Evolutionary conservation across 2,888 invertebrate genomes (phyloP), one percentile per base, ranked within the genome.

Genomic region (Protonemura montana): DNA sequence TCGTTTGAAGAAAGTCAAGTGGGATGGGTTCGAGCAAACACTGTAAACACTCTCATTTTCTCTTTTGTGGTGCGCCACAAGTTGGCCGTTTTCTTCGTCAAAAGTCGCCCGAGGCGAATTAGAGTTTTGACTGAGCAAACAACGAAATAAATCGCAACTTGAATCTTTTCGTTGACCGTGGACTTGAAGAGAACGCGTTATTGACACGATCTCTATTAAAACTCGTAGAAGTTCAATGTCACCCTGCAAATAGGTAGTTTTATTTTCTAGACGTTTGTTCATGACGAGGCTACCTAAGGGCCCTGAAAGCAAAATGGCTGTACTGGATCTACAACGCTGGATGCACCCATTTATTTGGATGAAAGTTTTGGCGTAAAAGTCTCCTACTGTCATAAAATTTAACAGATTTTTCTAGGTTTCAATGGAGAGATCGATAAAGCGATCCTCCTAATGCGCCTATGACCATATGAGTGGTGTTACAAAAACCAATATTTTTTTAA

Each of bases 1-100:
- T 27, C 78, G 78, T 42, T 42, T n/a, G 42, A 41, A 83, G 82
- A 83, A 41, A 83, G 82, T 83, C 35, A 83, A 35, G 28, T 78
- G 78, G 26, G 27, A 27, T 42, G 42, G 82, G 82, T 83, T 83
- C 30, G 13, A 26, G 42, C 26, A 83, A 83, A 82, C 82, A 29
- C 10, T 26, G 78, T 82, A 87, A 88, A 88, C 88, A 88, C 88
- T 89, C 88, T 89, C 88, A 88, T 88, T 89, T 89, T 89, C 89
- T 89, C 89, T 88, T 87, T 59, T 77, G 77, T 86, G 88, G 89
- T 89, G 89, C 88, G 88, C 82, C 82, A 83, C 29, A 83, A 35
- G 21, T 42, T 41, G 29, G 25, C 3, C n/a, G 26, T 26, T 83
- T 35, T 83, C 26, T 83, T 30, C 26, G 82, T 3, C 25, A 35